Conservation (phyloP, 2,888 invertebrate genomes). For the Erebia aethiops region DNA sequence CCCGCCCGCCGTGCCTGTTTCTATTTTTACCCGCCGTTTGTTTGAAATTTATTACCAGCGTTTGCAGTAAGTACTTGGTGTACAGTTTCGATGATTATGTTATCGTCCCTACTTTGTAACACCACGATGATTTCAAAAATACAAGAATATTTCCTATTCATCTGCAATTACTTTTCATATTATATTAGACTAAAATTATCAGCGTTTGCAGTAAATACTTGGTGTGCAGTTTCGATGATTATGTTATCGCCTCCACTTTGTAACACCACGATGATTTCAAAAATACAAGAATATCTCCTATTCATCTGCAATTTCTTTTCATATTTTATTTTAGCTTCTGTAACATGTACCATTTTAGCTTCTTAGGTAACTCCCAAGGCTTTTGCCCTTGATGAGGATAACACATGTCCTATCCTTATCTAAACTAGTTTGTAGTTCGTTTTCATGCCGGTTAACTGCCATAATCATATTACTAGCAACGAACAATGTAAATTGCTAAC, state of each 20-base stretch:
- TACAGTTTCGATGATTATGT: conserved; percentile 60
- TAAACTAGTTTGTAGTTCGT: not conserved
- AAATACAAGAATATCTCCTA: not conserved
- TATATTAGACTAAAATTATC: conserved; percentile 47
- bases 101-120: conserved; percentile 52
- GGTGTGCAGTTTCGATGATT: conserved; percentile 59
- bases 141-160: no score
- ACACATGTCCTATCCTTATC: not conserved
- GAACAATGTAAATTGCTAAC: conserved; percentile 10
- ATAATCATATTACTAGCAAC: not conserved
- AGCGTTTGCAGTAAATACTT: conserved; percentile 50
- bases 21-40: conserved; percentile 76
- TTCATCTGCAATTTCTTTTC: not conserved
- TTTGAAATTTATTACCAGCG: conserved; percentile 72
- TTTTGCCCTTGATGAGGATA: not conserved
- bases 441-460: not conserved
- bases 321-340: not conserved
- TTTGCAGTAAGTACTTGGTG: conserved; percentile 52
- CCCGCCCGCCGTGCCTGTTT: conserved; percentile 61
- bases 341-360: not conserved
- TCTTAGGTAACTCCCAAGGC: not conserved
- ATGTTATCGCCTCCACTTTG: conserved; percentile 57
- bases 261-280: conserved; percentile 13
- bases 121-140: conserved; percentile 6
- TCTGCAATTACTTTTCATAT: not conserved